phyloP scores from a whole-genome alignment of 2,797 vertebrate species.

The Argya squamiceps region DNA sequence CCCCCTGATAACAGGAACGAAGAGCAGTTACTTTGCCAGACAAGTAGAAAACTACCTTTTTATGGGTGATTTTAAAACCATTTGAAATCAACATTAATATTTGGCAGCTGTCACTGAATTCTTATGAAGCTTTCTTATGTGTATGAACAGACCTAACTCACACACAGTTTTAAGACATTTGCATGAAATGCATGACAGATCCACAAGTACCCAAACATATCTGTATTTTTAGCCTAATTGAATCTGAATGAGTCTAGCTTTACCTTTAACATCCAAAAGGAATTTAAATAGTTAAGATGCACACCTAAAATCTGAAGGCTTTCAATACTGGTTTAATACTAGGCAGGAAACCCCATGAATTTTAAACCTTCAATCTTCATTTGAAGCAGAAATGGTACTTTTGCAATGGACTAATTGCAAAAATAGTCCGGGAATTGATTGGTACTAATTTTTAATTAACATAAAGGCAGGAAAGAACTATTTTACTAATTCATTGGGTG shows the following conservation, averaged over 20 bases:
- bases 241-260: background rate
- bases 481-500: background rate
- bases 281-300: background rate
- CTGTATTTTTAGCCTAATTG: background rate
- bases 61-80: background rate
- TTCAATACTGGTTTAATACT: background rate
- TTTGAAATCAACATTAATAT: background rate
- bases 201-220: background rate
- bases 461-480: background rate
- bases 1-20: background rate
- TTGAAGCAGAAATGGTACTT: background rate
- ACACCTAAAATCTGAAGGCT: background rate
- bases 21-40: background rate
- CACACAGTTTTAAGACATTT: background rate
- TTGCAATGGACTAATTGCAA: background rate
- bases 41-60: background rate
- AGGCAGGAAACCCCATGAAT: background rate
- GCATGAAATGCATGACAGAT: background rate
- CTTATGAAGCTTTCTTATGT: background rate
- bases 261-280: background rate
- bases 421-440: background rate
- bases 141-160: background rate
- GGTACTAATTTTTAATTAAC: background rate
- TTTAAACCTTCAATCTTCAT: background rate
- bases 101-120: background rate